Conservation (phyloP, 2,888 invertebrate genomes). For the Agrotis puta region DNA sequence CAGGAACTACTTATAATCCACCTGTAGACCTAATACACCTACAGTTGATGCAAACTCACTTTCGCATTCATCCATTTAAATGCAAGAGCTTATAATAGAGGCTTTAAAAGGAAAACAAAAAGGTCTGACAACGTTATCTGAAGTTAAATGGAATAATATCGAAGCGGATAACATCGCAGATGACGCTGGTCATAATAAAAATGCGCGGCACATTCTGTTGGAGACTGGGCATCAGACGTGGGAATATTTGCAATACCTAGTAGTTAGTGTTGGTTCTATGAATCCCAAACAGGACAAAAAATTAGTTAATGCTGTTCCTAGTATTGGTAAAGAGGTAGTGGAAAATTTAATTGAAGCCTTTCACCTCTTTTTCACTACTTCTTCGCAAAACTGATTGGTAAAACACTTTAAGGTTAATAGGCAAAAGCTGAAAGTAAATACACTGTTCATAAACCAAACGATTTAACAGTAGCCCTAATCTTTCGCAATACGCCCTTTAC, state of each 20-base stretch:
- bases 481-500: not conserved
- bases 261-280: constrained; percentile 1
- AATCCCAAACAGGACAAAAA: constrained; percentile 12
- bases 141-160: constrained; percentile 59
- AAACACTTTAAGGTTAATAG: not conserved
- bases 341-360: not conserved
- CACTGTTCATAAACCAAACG: not conserved
- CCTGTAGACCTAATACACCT: not conserved
- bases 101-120: constrained; percentile 58
- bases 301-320: not conserved
- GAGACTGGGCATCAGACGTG: constrained; percentile 29
- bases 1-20: not conserved
- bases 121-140: constrained; percentile 41
- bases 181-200: constrained; percentile 60
- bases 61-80: constrained; percentile 24
- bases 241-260: constrained; percentile 39
- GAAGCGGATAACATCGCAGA: constrained; percentile 53
- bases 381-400: not conserved
- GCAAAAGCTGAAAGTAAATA: too few species aligned
- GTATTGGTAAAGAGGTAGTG: not conserved
- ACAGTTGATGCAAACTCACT: constrained; percentile 5
- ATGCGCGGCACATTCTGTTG: constrained; percentile 49
- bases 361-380: too few species aligned
- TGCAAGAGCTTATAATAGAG: constrained; percentile 46
- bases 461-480: not conserved